Evolutionary conservation across 2,888 invertebrate genomes (phyloP).

Genomic region (Limenitis camilla): DNA sequence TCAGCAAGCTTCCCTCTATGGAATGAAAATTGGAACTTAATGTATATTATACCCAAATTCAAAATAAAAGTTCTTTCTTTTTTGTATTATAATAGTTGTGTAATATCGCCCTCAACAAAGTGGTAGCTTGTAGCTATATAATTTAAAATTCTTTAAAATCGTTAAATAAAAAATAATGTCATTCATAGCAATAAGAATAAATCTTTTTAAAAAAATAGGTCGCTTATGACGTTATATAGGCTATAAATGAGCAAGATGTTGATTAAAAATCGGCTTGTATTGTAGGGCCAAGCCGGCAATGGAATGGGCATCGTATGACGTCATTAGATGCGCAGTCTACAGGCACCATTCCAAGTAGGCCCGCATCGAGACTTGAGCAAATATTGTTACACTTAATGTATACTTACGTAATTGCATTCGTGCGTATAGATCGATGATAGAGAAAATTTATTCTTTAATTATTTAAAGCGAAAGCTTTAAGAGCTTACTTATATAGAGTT

Average conservation of each 20-base stretch:
- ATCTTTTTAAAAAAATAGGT: slow-evolving; percentile 1
- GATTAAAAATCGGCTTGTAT: slow-evolving; percentile 3
- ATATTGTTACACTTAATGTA: slow-evolving; percentile 8
- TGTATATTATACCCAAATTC: too few relatives aligned
- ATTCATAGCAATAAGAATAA: not conserved
- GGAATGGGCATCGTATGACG: slow-evolving; percentile 33
- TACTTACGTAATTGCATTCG: not conserved
- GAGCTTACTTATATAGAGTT: too few relatives aligned
- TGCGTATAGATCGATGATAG: not conserved
- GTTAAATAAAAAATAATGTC: too few relatives aligned
- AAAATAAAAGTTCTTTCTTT: too few relatives aligned
- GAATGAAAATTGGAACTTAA: too few relatives aligned
- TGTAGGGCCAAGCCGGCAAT: slow-evolving; percentile 9
- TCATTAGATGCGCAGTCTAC: slow-evolving; percentile 39
- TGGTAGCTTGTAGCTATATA: too few relatives aligned
- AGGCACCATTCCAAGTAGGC: slow-evolving; percentile 42
- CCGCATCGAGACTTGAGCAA: slow-evolving; percentile 28
- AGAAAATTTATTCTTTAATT: not conserved
- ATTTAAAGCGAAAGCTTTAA: too few relatives aligned
- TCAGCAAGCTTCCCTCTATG: too few relatives aligned
- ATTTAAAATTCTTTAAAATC: too few relatives aligned
- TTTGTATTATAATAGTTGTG: too few relatives aligned
- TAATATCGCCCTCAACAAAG: too few relatives aligned
- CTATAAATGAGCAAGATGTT: not conserved
- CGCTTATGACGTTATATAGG: not conserved